Conservation (phyloP, 2,113 vertebrate species). For the Halcyon senegalensis region DNA sequence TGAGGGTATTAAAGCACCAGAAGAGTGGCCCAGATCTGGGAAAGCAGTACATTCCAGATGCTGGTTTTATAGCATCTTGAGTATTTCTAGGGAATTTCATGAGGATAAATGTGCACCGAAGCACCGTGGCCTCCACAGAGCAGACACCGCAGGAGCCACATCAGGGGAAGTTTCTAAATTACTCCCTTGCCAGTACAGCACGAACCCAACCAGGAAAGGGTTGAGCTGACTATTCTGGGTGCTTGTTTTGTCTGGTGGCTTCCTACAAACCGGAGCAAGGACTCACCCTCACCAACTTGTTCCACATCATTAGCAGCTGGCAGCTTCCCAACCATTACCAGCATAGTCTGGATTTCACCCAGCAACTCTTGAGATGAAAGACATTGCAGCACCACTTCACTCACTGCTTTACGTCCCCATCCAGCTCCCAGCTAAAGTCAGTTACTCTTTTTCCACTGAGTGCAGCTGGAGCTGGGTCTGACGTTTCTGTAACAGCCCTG, state of each 20-base stretch:
- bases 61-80: neutral
- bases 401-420: conserved; percentile 28
- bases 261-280: conserved; percentile 42
- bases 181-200: conserved; percentile 5
- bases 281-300: conserved; percentile 57
- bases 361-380: conserved; percentile 43
- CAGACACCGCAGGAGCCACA: conserved; percentile 58
- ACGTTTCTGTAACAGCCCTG: neutral
- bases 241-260: conserved; percentile 71
- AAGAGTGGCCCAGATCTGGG: neutral
- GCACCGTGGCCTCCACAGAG: neutral
- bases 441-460: conserved; percentile 5
- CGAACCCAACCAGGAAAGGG: conserved; percentile 15
- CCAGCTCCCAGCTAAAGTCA: conserved; percentile 38
- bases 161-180: conserved; percentile 35
- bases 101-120: neutral
- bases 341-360: conserved; percentile 40
- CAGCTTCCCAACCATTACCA: conserved; percentile 60
- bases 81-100: conserved; percentile 42
- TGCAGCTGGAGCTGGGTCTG: conserved; percentile 34
- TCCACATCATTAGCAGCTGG: conserved; percentile 56
- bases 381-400: neutral
- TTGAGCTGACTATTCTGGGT: conserved; percentile 27
- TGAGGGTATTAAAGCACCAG: neutral
- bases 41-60: neutral